Conservation (phyloP, 2,797 vertebrate genomes). For the Phataginus tetradactyla region DNA sequence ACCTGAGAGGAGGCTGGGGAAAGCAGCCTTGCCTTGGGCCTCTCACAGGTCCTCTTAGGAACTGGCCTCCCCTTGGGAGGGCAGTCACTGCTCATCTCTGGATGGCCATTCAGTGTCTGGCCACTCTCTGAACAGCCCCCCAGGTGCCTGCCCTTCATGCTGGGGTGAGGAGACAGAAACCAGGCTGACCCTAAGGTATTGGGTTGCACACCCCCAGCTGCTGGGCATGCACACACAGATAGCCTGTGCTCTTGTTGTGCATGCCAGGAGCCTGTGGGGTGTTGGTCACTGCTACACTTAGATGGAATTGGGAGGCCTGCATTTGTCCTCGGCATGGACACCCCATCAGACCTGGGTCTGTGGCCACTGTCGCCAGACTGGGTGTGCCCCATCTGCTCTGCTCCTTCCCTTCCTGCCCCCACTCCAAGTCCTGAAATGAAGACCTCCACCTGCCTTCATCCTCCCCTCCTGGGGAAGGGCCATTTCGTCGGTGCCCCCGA, state of each 20-base stretch:
- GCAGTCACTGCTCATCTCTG: neutral
- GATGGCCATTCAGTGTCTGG: neutral
- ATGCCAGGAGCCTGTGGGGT: neutral
- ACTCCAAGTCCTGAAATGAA: neutral
- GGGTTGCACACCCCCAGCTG: fast-evolving
- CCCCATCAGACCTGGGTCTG: neutral
- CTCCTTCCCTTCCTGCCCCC: neutral
- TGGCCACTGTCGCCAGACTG: neutral
- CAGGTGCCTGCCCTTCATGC: neutral
- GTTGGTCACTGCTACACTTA: too few species aligned
- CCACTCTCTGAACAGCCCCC: neutral
- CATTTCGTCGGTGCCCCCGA: too few species aligned
- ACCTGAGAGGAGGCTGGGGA: neutral
- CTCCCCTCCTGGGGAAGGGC: too few species aligned
- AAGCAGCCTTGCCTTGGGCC: too few species aligned
- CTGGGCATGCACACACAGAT: neutral
- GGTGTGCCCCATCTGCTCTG: neutral
- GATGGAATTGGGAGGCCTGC: neutral
- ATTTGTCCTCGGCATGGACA: neutral
- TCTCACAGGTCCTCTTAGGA: neutral
- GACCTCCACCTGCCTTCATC: neutral
- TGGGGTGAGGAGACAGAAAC: neutral
- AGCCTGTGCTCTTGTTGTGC: neutral
- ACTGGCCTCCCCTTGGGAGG: neutral
- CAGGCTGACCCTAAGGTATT: fast-evolving